A percentile compares a stretch with the other conserved stretches of the same genome.
These are phyloP conservation scores for Eubucco bourcierii DNA, from an alignment of 2,113 vertebrate species.

Conservation along the genomic window DNA sequence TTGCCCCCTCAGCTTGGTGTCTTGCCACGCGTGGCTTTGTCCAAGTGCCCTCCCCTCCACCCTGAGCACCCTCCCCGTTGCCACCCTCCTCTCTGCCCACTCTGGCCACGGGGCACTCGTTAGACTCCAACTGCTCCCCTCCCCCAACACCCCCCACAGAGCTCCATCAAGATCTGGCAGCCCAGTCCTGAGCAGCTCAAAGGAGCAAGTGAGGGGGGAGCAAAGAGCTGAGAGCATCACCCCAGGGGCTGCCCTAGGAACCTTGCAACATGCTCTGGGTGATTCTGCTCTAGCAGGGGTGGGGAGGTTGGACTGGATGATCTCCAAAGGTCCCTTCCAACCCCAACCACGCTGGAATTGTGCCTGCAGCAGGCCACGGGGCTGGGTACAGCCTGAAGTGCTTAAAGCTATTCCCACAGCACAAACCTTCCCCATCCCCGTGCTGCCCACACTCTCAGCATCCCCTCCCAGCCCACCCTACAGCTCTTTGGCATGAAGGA, in stretches of 20 bases:
- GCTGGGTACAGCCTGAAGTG: fast-evolving
- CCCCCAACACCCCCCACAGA: fast-evolving
- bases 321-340: no score
- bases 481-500: fast-evolving
- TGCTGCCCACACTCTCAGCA: neutral
- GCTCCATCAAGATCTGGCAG: fast-evolving
- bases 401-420: neutral
- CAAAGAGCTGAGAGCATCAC: fast-evolving
- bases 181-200: fast-evolving
- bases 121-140: neutral
- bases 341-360: no score
- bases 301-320: no score
- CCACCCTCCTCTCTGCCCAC: fast-evolving
- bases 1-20: fast-evolving
- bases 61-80: neutral
- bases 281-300: no score
- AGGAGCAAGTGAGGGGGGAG: neutral
- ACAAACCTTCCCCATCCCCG: fast-evolving
- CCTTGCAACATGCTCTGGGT: no score
- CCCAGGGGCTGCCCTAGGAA: no score
- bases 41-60: neutral
- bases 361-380: neutral
- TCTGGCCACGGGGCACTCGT: fast-evolving
- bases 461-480: fast-evolving
- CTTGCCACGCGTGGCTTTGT: neutral